phyloP scores from a whole-genome alignment of 2,113 vertebrate genomes.

The Geococcyx californianus region DNA sequence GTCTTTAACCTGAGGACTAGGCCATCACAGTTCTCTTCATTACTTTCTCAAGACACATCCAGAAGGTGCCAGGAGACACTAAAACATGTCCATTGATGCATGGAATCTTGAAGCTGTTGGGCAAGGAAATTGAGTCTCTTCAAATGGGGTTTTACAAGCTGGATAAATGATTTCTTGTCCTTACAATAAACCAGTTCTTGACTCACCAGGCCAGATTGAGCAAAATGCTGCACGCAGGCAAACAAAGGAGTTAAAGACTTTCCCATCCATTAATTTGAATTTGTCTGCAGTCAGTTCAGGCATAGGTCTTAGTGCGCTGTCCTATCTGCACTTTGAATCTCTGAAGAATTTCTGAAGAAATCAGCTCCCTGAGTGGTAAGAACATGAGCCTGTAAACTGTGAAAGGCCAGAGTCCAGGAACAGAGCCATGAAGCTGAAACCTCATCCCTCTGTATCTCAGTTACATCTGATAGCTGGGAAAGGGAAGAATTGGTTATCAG shows the following conservation, averaged over 20 bases:
- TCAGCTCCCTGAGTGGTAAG: not conserved
- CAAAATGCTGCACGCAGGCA: not conserved
- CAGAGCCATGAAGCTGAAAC: slow-evolving; percentile 5
- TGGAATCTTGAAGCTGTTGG: not conserved
- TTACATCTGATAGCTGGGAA: slow-evolving; percentile 20
- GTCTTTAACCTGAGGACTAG: not conserved
- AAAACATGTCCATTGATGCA: not conserved
- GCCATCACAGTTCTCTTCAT: not conserved
- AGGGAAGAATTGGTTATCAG: slow-evolving; percentile 16
- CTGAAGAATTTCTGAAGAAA: slow-evolving; percentile 31
- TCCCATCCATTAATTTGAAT: not conserved
- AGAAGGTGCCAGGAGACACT: not conserved
- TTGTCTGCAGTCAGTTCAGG: not conserved
- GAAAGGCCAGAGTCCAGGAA: not conserved
- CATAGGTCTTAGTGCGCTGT: not conserved
- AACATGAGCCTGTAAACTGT: not conserved
- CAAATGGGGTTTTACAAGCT: not conserved
- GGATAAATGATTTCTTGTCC: not conserved
- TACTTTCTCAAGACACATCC: not conserved
- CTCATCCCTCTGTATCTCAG: not conserved
- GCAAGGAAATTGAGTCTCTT: not conserved
- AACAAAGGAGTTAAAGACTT: not conserved
- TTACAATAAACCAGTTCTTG: not conserved
- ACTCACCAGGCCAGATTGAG: not conserved
- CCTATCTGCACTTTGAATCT: slow-evolving; percentile 25